Evolutionary conservation across 2,113 vertebrate genomes (phyloP).

Genomic region (Anser cygnoides): DNA sequence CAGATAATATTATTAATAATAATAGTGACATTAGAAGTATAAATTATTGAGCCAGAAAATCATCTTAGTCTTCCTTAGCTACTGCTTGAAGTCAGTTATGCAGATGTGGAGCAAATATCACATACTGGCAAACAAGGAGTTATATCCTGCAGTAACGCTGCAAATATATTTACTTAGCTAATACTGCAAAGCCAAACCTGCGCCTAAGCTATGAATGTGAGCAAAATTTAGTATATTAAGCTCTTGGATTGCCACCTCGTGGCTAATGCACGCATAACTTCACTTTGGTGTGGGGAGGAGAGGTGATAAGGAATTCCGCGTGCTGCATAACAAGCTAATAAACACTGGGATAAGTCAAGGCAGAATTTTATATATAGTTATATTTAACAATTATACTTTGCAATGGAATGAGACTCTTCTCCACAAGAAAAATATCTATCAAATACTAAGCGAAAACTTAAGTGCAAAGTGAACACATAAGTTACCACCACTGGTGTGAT

Average conservation of each 20-base stretch:
- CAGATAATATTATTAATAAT: neutral
- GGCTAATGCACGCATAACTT: neutral
- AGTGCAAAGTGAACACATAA: neutral
- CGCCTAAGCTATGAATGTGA: accelerated
- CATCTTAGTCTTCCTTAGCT: neutral
- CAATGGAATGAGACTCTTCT: neutral
- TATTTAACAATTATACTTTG: neutral
- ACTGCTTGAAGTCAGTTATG: neutral
- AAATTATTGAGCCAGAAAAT: neutral
- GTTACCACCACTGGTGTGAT: neutral
- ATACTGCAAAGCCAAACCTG: neutral
- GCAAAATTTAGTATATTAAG: neutral
- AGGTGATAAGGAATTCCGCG: accelerated
- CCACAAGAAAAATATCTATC: neutral
- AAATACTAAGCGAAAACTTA: neutral
- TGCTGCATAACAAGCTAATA: accelerated
- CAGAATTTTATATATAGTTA: neutral
- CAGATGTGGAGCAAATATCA: neutral
- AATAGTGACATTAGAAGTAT: neutral
- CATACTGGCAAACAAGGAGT: neutral
- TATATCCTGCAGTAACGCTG: neutral
- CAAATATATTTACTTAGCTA: neutral
- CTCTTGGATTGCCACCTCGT: slow-evolving; percentile 50
- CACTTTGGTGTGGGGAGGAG: neutral
- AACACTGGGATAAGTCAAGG: neutral